phyloP scores from a whole-genome alignment of 2,113 vertebrate species.

The Lota lota region DNA sequence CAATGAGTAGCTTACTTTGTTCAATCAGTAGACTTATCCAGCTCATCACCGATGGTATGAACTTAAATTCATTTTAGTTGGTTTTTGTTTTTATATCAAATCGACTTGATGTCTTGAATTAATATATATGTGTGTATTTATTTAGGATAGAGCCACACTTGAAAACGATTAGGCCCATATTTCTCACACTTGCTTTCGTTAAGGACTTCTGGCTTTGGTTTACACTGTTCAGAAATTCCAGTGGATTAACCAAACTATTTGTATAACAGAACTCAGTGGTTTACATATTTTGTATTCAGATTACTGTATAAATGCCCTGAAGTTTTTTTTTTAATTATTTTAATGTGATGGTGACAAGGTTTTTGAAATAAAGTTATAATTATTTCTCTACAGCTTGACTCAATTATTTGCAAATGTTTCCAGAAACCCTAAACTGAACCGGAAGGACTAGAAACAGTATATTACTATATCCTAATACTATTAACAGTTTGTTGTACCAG shows the following conservation, averaged over 20 bases:
- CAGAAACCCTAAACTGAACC: too few species aligned
- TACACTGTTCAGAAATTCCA: too few species aligned
- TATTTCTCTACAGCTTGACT: conserved; percentile 20
- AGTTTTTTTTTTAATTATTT: not conserved
- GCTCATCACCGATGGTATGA: conserved; percentile 32
- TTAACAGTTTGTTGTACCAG: too few species aligned
- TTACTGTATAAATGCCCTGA: not conserved
- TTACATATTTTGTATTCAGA: too few species aligned
- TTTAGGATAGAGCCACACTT: not conserved
- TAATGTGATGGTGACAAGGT: conserved; percentile 21
- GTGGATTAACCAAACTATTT: too few species aligned
- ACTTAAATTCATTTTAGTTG: not conserved
- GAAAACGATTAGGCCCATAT: not conserved
- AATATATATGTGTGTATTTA: conserved; percentile 20
- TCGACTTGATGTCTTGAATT: conserved; percentile 2
- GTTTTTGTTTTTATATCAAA: not conserved
- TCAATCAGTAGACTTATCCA: conserved; percentile 33
- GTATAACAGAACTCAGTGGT: too few species aligned
- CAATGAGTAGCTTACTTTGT: conserved; percentile 3
- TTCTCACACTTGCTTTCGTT: too few species aligned
- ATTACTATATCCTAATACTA: too few species aligned
- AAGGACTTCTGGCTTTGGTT: too few species aligned
- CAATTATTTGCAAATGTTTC: too few species aligned
- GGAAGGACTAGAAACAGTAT: too few species aligned
- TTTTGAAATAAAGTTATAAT: conserved; percentile 40